These are phyloP conservation scores for Pollimyrus isidori DNA, from an alignment of 2,113 vertebrate species.

Conservation along the genomic window DNA sequence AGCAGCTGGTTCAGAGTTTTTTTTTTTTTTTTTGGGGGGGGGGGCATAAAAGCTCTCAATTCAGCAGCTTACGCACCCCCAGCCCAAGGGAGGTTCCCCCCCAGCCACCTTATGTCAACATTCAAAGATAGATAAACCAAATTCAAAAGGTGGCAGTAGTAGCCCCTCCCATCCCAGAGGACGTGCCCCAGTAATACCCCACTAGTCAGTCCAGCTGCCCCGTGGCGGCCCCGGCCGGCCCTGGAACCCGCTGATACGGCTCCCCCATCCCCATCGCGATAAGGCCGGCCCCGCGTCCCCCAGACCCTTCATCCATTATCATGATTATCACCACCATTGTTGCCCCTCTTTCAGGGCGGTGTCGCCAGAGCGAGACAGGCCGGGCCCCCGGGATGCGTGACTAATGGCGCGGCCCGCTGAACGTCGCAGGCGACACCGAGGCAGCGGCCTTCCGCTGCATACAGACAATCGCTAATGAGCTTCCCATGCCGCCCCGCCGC, in stretches of 20 bases:
- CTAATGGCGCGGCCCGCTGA: constrained; percentile 98
- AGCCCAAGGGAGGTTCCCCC: constrained; percentile 16
- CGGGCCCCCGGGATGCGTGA: constrained; percentile 87
- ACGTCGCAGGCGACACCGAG: constrained; percentile 84
- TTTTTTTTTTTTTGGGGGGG: not conserved
- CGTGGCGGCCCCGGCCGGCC: constrained; percentile 43
- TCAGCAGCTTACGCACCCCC: not conserved
- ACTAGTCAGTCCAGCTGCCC: constrained; percentile 39
- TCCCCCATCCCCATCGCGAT: constrained; percentile 44
- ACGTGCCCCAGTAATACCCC: constrained; percentile 11
- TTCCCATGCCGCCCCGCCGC: constrained; percentile 53
- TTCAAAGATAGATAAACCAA: constrained; percentile 41
- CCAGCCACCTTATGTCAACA: constrained; percentile 37
- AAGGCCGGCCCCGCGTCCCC: constrained; percentile 77
- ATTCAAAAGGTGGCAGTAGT: constrained; percentile 24
- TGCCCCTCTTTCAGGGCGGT: constrained; percentile 42
- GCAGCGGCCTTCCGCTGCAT: constrained; percentile 88
- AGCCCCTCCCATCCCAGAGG: constrained; percentile 16
- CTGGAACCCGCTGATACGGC: constrained; percentile 85
- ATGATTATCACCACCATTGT: constrained; percentile 62
- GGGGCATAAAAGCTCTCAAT: not conserved
- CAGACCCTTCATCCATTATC: constrained; percentile 85
- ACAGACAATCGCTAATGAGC: constrained; percentile 97
- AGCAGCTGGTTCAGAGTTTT: not conserved
- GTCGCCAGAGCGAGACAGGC: constrained; percentile 77